Evolutionary conservation across 2,113 vertebrate species (phyloP).

Genomic region (Corvus hawaiiensis): DNA sequence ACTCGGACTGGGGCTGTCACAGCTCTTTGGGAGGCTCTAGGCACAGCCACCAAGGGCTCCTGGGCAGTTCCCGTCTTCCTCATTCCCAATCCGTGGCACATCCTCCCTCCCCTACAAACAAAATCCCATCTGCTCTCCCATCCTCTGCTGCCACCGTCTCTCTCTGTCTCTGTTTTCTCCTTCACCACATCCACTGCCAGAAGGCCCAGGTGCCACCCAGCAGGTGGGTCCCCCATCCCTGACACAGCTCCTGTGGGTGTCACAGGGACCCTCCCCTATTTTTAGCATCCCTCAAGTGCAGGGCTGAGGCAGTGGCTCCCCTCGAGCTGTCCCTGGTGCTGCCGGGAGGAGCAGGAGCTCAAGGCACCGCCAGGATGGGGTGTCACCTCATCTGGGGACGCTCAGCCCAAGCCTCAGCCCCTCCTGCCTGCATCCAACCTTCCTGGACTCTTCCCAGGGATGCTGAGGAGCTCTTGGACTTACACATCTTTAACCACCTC

Average conservation of each 20-base stretch:
- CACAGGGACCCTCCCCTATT: not conserved
- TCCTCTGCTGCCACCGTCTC: not conserved
- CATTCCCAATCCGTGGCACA: not conserved
- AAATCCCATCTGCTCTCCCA: not conserved
- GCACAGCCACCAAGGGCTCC: not conserved
- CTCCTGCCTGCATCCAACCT: not conserved
- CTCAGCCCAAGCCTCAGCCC: not conserved
- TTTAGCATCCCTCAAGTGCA: fast-evolving
- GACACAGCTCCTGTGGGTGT: fast-evolving
- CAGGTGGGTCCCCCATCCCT: not conserved
- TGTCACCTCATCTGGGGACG: not conserved
- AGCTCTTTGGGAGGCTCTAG: not conserved
- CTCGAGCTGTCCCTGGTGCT: fast-evolving
- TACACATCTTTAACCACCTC: not conserved
- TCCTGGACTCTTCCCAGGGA: not conserved
- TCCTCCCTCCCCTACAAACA: not conserved
- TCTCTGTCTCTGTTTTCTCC: not conserved
- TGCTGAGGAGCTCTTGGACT: not conserved
- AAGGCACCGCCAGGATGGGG: fast-evolving
- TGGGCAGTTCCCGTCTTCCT: not conserved
- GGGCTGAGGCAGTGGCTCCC: not conserved
- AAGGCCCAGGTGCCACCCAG: not conserved
- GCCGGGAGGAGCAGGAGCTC: not conserved
- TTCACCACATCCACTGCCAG: fast-evolving
- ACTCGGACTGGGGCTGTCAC: fast-evolving